Evolutionary conservation across 2,797 vertebrate genomes (phyloP).

Genomic region (Pantherophis vulpinus): DNA sequence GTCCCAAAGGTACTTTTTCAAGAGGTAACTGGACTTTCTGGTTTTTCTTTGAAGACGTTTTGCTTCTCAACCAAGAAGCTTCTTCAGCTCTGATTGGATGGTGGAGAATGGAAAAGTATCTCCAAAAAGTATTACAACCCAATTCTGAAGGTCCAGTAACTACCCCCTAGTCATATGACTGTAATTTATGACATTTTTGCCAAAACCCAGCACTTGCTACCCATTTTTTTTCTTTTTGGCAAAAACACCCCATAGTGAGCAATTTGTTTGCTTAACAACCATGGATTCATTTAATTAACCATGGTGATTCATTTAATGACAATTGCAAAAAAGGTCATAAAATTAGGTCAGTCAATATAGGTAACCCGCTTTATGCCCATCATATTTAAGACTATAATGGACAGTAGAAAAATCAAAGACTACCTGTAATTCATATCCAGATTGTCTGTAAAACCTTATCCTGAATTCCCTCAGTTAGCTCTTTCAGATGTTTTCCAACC

Average conservation of each 20-base stretch:
- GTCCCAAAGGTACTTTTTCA: too few species aligned
- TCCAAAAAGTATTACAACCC: background rate
- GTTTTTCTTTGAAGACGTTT: too few species aligned
- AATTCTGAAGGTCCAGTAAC: background rate
- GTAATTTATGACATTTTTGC: background rate
- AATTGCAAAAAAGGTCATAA: background rate
- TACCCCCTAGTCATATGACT: background rate
- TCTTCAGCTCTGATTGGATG: too few species aligned
- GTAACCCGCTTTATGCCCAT: background rate
- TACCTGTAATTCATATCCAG: background rate
- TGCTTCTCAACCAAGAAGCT: too few species aligned
- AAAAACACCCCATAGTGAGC: background rate
- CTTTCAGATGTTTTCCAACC: background rate
- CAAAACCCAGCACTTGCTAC: background rate
- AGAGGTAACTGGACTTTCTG: too few species aligned
- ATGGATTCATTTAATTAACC: background rate
- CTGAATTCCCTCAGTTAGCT: background rate
- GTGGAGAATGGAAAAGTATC: too few species aligned
- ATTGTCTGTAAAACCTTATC: background rate
- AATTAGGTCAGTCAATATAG: background rate
- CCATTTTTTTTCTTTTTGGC: background rate
- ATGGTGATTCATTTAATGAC: background rate
- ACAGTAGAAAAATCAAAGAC: background rate
- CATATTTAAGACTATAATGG: background rate
- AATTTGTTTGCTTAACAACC: background rate